A percentile compares a stretch with the other conserved stretches of the same genome.
Conservation (phyloP, 2,888 invertebrate genomes). For the Hedya salicella region DNA sequence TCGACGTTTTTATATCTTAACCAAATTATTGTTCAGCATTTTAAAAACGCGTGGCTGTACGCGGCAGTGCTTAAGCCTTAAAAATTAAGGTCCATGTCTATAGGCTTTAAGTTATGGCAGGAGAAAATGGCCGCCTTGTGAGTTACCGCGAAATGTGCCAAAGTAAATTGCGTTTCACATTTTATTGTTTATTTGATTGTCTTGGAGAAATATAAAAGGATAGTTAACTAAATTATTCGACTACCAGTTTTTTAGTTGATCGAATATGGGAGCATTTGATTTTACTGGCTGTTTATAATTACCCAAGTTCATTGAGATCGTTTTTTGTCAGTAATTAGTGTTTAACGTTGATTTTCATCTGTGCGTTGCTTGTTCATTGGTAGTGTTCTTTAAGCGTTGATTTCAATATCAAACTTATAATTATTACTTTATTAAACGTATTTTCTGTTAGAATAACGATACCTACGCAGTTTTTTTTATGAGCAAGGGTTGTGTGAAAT, state of each 20-base stretch:
- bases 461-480: not conserved
- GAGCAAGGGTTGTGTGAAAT: conserved; percentile 30
- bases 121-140: conserved; percentile 25
- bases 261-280: conserved; percentile 29
- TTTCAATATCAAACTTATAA: not conserved
- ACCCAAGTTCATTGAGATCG: conserved; percentile 33
- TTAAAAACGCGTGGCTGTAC: conserved; percentile 25
- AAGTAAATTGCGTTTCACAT: conserved; percentile 45
- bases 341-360: too few species aligned
- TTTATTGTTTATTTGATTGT: conserved; percentile 47
- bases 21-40: conserved; percentile 40
- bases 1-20: conserved; percentile 42
- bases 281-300: conserved; percentile 33
- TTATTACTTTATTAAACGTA: not conserved
- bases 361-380: not conserved
- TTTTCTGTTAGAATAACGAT: not conserved
- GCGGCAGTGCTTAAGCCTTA: conserved; percentile 18
- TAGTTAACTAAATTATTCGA: conserved; percentile 37
- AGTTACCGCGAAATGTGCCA: conserved; percentile 43
- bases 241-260: conserved; percentile 42
- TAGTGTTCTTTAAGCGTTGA: not conserved
- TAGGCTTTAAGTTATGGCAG: conserved; percentile 15
- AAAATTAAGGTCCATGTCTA: conserved; percentile 32
- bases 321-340: not conserved
- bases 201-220: conserved; percentile 40